These are phyloP conservation scores for Chrysolina oricalcia DNA, from an alignment of 2,888 invertebrate genomes.

Conservation along the genomic window DNA sequence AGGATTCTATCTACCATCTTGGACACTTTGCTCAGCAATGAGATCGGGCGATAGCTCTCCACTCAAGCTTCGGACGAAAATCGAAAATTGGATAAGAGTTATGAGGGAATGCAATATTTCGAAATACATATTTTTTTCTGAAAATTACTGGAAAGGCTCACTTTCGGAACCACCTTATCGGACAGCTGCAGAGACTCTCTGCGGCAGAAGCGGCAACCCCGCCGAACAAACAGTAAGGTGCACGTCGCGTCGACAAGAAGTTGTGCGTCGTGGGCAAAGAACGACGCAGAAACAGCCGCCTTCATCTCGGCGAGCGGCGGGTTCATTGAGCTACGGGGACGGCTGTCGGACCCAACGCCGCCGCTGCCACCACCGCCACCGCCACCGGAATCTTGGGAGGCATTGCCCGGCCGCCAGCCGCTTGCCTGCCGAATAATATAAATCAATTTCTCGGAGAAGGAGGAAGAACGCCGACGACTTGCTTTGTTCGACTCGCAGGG, in stretches of 20 bases:
- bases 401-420: conserved; percentile 51
- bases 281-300: conserved; percentile 36
- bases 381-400: conserved; percentile 53
- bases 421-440: conserved; percentile 54
- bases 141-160: too few species aligned
- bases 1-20: too few species aligned
- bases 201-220: conserved; percentile 27
- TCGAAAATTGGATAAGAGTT: too few species aligned
- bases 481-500: conserved; percentile 28
- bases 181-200: not conserved
- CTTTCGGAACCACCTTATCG: not conserved
- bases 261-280: conserved; percentile 31
- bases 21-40: too few species aligned
- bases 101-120: too few species aligned
- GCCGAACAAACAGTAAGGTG: conserved; percentile 17
- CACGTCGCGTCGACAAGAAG: conserved; percentile 47
- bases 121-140: too few species aligned
- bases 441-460: conserved; percentile 57
- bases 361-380: conserved; percentile 51
- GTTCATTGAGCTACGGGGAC: conserved; percentile 46
- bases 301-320: conserved; percentile 38
- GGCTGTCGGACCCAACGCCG: conserved; percentile 44
- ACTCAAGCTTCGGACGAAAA: too few species aligned
- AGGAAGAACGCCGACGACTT: conserved; percentile 36
- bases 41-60: too few species aligned